Conservation (phyloP, 1,140 invertebrate species). For the Pogonognathellus flavescens region DNA sequence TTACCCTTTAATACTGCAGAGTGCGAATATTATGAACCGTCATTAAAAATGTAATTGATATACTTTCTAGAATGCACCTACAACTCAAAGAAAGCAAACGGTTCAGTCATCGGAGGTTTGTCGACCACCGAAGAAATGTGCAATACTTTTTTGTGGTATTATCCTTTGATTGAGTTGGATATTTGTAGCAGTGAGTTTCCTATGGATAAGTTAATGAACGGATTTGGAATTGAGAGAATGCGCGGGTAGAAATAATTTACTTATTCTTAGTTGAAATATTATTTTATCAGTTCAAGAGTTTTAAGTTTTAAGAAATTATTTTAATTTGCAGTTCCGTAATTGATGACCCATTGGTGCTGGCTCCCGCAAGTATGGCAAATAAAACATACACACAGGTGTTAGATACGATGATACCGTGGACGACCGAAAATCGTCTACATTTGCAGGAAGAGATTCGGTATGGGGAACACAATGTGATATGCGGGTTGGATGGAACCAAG, state of each 20-base stretch:
- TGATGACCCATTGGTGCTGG: conserved; percentile 6
- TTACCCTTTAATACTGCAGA: background rate
- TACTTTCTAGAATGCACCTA: conserved; percentile 53
- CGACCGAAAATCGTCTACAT: too few relatives aligned
- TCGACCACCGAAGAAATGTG: conserved; percentile 56
- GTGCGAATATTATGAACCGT: too few relatives aligned
- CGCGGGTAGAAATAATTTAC: conserved; percentile 16
- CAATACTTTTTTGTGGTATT: conserved; percentile 36
- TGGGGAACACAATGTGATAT: too few relatives aligned
- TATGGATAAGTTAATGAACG: background rate
- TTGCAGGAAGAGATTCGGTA: too few relatives aligned
- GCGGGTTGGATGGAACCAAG: too few relatives aligned
- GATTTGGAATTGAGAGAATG: conserved; percentile 39
- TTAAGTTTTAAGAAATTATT: background rate
- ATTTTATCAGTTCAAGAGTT: background rate
- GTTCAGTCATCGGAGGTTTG: conserved; percentile 24
- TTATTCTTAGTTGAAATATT: too few relatives aligned
- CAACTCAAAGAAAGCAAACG: conserved; percentile 24
- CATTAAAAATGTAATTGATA: too few relatives aligned
- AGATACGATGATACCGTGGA: conserved; percentile 29
- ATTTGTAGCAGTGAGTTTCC: conserved; percentile 13
- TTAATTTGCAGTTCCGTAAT: background rate
- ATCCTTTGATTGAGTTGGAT: conserved; percentile 26
- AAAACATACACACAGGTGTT: conserved; percentile 29
- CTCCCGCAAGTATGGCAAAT: background rate